These are phyloP conservation scores for Merops nubicus DNA, from an alignment of 2,113 vertebrate genomes.

Conservation along the genomic window DNA sequence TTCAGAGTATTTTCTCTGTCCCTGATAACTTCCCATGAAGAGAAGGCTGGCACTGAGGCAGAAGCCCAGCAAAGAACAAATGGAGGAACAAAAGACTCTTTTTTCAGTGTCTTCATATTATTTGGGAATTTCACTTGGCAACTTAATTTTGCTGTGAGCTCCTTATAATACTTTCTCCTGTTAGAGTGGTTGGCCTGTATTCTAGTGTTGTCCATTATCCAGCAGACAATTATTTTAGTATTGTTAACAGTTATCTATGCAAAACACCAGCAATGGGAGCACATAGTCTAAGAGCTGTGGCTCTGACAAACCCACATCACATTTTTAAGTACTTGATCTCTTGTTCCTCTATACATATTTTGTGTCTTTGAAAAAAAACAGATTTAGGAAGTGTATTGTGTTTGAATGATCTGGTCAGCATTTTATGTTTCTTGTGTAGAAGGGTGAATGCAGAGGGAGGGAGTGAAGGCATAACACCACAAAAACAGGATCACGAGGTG, in stretches of 20 bases:
- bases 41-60: not conserved
- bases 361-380: not conserved
- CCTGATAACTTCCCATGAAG: not conserved
- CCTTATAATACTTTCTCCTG: not conserved
- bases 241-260: not conserved
- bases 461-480: not conserved
- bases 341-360: not conserved
- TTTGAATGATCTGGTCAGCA: not conserved
- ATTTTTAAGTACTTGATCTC: not conserved
- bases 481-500: not conserved
- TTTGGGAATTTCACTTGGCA: not conserved
- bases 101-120: not conserved
- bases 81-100: not conserved
- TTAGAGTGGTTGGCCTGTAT: not conserved
- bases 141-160: not conserved
- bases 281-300: not conserved
- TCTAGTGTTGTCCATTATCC: not conserved
- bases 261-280: not conserved
- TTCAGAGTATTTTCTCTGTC: not conserved
- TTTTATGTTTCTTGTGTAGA: not conserved
- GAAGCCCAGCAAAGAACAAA: not conserved
- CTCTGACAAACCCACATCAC: accelerated
- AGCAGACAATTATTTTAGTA: not conserved
- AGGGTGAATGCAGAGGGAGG: not conserved
- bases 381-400: not conserved